Evolutionary conservation across 2,113 vertebrate species (phyloP), one percentile per base, ranked within the genome.

Genomic region (Colinus virginianus): DNA sequence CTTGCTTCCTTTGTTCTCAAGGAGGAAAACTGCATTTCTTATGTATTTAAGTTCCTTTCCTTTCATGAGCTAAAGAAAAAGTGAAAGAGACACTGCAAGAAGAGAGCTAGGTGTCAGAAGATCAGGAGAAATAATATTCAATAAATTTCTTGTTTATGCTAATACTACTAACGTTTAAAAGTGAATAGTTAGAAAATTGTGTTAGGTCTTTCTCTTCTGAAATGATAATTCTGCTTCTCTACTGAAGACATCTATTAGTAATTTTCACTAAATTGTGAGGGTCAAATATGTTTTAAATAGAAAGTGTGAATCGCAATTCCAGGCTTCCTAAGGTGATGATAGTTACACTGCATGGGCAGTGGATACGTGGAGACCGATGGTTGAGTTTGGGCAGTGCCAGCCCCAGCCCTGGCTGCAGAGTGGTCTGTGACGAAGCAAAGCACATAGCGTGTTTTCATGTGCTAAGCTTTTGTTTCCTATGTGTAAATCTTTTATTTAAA

Each of bases 111-210:
- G 43, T 75, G 62, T 71, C 66, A 84, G 59, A 92, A 68, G 53
- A 72, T 59, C 26, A 66, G n/a, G 66, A 61, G 66, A 83, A 94
- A 56, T 78, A 76, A 46, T 75, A 75, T 82, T 59, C 78, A 92
- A 84, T 78, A 53, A 81, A 62, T 74, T 90, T 90, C 90, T 48
- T 95, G 75, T 92, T 53, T 66, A 62, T 90, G 90, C 40, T 78
- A 90, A 86, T 90, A 5, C n/a, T 71, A 48, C 81, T 96, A 90
- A 62, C 86, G 71, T 93, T 78, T 91, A 51, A 72, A 61, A 91
- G 83, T 36, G 88, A 88, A 83, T 90, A 36, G 43, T 76, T 71
- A 36, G 2, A 30, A 66, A 77, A 72, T 83, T 40, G 85, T 28
- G 63, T 59, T 3, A 48, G 45, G 55, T 45, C 45, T 88, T 67